Base-by-base conservation (phyloP, 2,888 invertebrate species). In the Hyalella azteca region DNA sequence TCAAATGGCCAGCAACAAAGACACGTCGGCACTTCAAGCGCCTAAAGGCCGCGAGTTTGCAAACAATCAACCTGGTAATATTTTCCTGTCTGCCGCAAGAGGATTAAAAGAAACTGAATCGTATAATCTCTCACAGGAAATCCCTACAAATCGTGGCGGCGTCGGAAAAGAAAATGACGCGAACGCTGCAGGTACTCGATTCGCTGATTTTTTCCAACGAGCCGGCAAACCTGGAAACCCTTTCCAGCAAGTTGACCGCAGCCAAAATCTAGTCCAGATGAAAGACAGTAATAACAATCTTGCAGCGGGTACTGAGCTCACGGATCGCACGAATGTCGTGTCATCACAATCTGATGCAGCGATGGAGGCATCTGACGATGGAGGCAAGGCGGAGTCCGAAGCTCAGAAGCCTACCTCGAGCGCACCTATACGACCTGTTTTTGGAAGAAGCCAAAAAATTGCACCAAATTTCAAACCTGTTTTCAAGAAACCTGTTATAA, bases 401-500 rank as follows among this genome's bases (percentile, higher is more conserved):
- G 26, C 49, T 49, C 7, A 11, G 1, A 29, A 54, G 22, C 26
- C 29, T 3, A 36, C 39, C 9, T 0, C 19, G 0, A 0, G 66
- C 39, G 13, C n/a, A 13, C 66, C 66, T 36, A 32, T 15, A 66
- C 66, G 66, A 0, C 66, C 66, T 36, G 66, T 66, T 32, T 66
- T 66, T 19, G 66, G 66, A 3, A 66, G 36, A 36, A 1, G 36
- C 19, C 66, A 39, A 15, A 66, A 22, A 15, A n/a, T 66, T 19
- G 5, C 36, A 5, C 66, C 66, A 66, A 66, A 36, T 66, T 66
- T 66, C 19, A 66, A 66, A 36, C 66, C 66, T 11, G 66, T 66
- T 19, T 66, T 66, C 26, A 66, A 66, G 29, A 66, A 66, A 19
- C 66, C 66, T 66, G n/a, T 36, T 66, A 66, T 36, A 66, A 66